Conservation (phyloP, 2,113 vertebrate species). For the Potamarius usumacintae region DNA sequence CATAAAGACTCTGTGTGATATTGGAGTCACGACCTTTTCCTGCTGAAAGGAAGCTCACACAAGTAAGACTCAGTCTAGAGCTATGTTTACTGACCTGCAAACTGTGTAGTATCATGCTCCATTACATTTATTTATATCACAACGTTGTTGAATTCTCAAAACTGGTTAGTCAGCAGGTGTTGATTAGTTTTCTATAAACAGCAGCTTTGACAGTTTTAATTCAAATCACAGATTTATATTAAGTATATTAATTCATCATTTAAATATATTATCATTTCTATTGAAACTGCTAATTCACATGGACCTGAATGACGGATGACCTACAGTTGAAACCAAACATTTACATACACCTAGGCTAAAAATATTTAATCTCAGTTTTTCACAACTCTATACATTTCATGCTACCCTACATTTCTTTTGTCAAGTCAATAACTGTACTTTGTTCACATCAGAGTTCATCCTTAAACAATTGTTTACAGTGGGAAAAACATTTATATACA, state of each 20-base stretch:
- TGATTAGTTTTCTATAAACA: background rate
- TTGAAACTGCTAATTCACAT: background rate
- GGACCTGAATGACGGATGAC: background rate
- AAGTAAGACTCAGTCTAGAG: background rate
- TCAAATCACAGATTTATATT: background rate
- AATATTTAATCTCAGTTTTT: too few species aligned
- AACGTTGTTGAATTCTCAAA: background rate
- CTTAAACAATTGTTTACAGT: too few species aligned
- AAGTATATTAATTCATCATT: background rate
- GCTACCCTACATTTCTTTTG: too few species aligned
- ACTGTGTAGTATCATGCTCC: background rate
- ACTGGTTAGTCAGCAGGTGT: background rate
- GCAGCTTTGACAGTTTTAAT: background rate
- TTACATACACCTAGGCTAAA: background rate
- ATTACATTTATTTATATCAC: background rate
- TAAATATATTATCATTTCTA: background rate
- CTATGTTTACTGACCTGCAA: background rate
- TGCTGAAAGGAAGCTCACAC: constrained; percentile 30
- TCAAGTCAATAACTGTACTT: too few species aligned
- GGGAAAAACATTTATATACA: too few species aligned
- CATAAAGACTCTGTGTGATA: constrained; percentile 43
- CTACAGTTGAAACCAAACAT: background rate
- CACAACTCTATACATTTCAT: too few species aligned
- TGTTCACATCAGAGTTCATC: too few species aligned
- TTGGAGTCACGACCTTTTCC: constrained; percentile 44